phyloP scores from a whole-genome alignment of 2,888 invertebrate genomes.

The Callyntrura sp. region DNA sequence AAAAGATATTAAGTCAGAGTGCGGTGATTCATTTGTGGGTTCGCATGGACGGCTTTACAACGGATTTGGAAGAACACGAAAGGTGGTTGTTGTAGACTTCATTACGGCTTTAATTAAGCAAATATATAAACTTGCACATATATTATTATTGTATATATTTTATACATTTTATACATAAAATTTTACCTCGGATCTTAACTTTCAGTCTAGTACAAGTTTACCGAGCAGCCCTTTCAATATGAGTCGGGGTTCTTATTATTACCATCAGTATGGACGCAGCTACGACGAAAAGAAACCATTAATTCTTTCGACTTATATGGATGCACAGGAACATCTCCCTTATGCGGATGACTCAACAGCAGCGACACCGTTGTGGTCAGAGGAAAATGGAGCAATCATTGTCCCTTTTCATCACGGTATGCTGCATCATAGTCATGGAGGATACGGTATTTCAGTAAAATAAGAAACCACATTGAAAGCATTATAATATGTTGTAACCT shows the following conservation, averaged over 20 bases:
- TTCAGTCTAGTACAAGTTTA: constrained; percentile 98
- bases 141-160: neutral
- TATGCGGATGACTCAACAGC: constrained; percentile 99
- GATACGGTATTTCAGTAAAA: neutral
- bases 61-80: constrained; percentile 89
- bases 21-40: constrained; percentile 95
- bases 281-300: constrained; percentile 96
- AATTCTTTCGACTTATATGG: constrained; percentile 97
- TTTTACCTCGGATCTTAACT: constrained; percentile 86
- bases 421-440: constrained; percentile 69
- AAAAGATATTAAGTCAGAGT: constrained; percentile 50
- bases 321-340: constrained; percentile 92
- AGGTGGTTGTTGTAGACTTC: no score
- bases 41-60: constrained; percentile 84
- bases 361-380: constrained; percentile 98
- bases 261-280: constrained; percentile 92
- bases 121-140: neutral
- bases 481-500: neutral
- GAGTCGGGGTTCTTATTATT: constrained; percentile 96
- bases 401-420: constrained; percentile 90
- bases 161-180: neutral
- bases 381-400: constrained; percentile 98
- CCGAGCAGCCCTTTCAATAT: constrained; percentile 98
- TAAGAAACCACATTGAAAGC: neutral
- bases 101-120: no score